Base-by-base conservation (phyloP, 2,113 vertebrate species). In the Oreochromis tanganicae region DNA sequence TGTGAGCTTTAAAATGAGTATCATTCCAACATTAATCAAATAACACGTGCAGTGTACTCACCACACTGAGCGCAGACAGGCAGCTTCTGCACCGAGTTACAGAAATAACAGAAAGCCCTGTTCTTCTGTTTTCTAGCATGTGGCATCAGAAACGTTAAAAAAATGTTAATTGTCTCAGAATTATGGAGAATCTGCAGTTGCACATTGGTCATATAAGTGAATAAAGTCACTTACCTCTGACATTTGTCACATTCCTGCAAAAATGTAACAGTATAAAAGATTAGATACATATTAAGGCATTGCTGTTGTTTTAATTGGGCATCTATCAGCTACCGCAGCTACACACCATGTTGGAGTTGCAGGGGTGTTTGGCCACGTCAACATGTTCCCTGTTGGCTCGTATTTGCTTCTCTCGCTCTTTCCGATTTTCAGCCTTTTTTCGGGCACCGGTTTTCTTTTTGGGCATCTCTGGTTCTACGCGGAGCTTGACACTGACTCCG, bases 91-190 rank as follows among this genome's bases (percentile, higher is more conserved):
- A 99, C 96, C 8, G 97, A 96, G 85, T 94, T 96, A 88, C 99
- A 99, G 94, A 99, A 99, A 95, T 99, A 99, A 94, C 99, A 99
- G 96, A 99, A 99, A 1, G 98, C 98, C 95, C 99, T 96, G 88
- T 99, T 99, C 96, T 99, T 99, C 97, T 99, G 99, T 82, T 98
- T 97, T 81, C 99, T 99, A 92, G 5, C 29, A 82, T 56, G 92
- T 80, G 36, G 59, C 75, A 92, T 78, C 10, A 78, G 16, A 78
- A 78, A 50, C 9, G 46, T 78, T 19, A 50, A 8, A 32, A 36
- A 68, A 17, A n/a, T 0, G 46, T 50, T 75, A 29, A 75, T 50
- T 78, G 32, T 50, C 46, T 32, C 43, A 50, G 10, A 38, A 68
- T 68, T 68, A 68, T 3, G 6, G 61, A 68, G 61, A 68, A 68